A percentile compares a stretch with the other conserved stretches of the same genome.
Conservation (phyloP, 2,888 invertebrate genomes). For the Mythimna lalbum region DNA sequence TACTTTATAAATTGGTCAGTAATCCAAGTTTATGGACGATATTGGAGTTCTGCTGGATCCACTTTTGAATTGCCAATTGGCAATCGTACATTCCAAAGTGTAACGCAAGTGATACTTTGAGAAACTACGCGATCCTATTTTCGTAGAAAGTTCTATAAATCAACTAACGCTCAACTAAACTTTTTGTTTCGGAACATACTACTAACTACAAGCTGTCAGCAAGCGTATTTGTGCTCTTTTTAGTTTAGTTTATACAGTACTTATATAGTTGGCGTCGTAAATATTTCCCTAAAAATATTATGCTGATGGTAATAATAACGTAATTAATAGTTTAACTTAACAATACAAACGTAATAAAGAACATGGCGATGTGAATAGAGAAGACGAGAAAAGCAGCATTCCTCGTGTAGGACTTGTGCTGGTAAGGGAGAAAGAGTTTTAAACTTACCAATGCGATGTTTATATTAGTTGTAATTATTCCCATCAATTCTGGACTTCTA, state of each 20-base stretch:
- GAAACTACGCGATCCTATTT: background rate
- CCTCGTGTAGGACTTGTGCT: background rate
- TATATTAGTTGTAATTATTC: background rate
- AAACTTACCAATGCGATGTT: slow-evolving; percentile 11
- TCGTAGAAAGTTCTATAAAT: background rate
- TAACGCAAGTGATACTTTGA: background rate
- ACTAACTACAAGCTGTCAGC: background rate
- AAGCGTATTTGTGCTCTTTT: background rate
- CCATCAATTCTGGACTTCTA: background rate
- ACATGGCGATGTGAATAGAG: slow-evolving; percentile 2
- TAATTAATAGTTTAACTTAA: background rate
- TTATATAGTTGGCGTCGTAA: no score
- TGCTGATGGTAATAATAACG: background rate
- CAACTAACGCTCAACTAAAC: background rate
- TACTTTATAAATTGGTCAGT: background rate
- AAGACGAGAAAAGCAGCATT: slow-evolving; percentile 11
- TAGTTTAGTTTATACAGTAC: background rate
- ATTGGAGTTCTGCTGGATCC: background rate
- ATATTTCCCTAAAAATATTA: background rate
- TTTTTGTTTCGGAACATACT: background rate
- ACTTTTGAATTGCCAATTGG: background rate
- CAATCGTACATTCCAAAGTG: background rate
- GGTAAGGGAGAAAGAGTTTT: slow-evolving; percentile 2
- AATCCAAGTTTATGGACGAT: background rate
- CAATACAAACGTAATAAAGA: background rate